Base-by-base conservation (phyloP, 2,113 vertebrate species). In the Perca flavescens region DNA sequence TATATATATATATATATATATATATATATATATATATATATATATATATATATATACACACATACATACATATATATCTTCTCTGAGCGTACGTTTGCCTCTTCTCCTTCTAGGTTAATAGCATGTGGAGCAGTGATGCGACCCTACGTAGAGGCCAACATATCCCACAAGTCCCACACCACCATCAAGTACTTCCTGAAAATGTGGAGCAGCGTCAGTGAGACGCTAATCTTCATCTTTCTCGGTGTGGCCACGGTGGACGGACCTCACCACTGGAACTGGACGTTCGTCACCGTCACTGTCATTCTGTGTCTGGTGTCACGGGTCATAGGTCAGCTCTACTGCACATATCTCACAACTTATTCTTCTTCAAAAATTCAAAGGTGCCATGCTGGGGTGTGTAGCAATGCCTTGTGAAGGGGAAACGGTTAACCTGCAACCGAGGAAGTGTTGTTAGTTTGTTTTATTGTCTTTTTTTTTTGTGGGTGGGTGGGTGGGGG, bases 121-220 rank as follows among this genome's bases (percentile, higher is more conserved):
- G 96, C 98, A 5, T 98, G 97, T 0, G 98, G 98, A 0, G 98
- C 97, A 0, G 96, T 98, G 73, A 99, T 97, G 97, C 93, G 97
- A 1, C 98, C 98, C 9, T 99, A 99, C 0, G 97, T 99, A 93
- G 98, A 99, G 88, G 98, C 98, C 85, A 99, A 99, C 91, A 99
- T 99, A 91, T 99, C 98, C 67, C 98, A 99, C 92, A 99, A 99
- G 86, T 99, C 98, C 21, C 98, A 99, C 94, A 99, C 98, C 63
- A 99, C 98, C 92, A 98, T 99, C 94, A 99, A 99, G 73, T 99
- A 99, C 77, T 99, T 99, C 92, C 92, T 99, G 80, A 99, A 99
- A 94, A 99, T 99, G 98, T 99, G 96, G 98, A 99, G 98, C 96
- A 99, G 98, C 0, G 97, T 99, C 86, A 99, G 98, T 0, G 98